Conservation (phyloP, 2,888 invertebrate genomes). For the Pristionchus maxplancki region DNA sequence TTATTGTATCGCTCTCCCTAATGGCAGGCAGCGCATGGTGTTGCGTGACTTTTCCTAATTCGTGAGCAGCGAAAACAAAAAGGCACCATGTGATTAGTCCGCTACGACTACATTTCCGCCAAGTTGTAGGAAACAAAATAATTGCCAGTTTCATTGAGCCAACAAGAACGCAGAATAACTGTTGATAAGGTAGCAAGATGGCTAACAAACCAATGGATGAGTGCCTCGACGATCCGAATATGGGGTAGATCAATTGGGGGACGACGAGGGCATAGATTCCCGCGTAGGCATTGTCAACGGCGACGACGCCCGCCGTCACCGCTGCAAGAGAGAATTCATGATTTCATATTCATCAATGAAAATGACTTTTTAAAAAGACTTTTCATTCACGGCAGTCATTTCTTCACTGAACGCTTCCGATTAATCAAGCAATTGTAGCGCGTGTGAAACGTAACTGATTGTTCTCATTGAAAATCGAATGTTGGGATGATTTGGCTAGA, state of each 20-base stretch:
- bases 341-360: neutral
- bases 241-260: constrained; percentile 44
- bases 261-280: constrained; percentile 45
- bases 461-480: too few species aligned
- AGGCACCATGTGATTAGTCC: neutral
- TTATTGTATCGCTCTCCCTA: neutral
- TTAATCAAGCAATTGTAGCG: too few species aligned
- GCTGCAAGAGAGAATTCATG: constrained; percentile 11
- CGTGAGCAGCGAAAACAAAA: neutral
- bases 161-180: neutral
- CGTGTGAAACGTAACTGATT: neutral
- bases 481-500: neutral
- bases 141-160: neutral
- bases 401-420: too few species aligned
- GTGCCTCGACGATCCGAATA: constrained; percentile 48
- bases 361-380: too few species aligned
- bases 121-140: neutral
- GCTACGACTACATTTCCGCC: neutral
- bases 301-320: constrained; percentile 40
- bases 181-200: neutral
- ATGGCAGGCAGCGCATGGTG: neutral
- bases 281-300: constrained; percentile 46
- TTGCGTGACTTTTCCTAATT: neutral
- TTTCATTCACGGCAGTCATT: too few species aligned
- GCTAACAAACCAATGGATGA: constrained; percentile 34